Evolutionary conservation across 2,113 vertebrate species (phyloP).

Genomic region (Cryptotis parvus): DNA sequence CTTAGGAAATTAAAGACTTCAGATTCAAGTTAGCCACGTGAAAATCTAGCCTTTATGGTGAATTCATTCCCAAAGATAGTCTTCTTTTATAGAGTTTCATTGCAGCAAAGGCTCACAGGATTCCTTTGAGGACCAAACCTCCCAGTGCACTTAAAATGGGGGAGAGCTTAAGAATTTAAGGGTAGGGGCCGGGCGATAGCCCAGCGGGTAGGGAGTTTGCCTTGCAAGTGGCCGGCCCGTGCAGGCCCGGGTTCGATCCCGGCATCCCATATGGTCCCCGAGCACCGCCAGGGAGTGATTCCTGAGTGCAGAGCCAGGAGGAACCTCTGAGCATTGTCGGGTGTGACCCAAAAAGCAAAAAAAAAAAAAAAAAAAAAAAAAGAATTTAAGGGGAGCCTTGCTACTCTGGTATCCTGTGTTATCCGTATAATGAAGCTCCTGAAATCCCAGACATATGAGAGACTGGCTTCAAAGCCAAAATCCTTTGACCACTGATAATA

Average conservation of each 20-base stretch:
- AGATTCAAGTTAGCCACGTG: neutral
- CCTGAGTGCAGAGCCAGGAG: no score
- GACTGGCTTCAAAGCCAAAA: neutral
- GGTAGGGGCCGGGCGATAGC: no score
- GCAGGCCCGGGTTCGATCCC: no score
- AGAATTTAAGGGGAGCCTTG: neutral
- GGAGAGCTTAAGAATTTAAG: neutral
- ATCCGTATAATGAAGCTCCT: neutral
- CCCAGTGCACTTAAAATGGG: neutral
- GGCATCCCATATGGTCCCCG: no score
- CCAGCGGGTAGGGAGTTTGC: no score
- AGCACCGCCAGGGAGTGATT: no score
- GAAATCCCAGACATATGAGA: neutral
- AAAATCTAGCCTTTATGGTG: conserved; percentile 17
- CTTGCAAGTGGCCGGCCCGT: no score
- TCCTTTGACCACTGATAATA: neutral
- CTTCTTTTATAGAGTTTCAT: neutral
- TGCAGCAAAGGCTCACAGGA: neutral
- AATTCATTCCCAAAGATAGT: conserved; percentile 15
- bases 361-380: no score
- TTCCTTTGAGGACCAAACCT: neutral
- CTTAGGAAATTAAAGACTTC: neutral
- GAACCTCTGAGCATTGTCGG: no score
- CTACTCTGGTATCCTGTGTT: neutral
- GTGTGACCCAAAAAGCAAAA: no score